Evolutionary conservation across 1,140 invertebrate species (phyloP).

Genomic region (Aphelinus atriplicis): DNA sequence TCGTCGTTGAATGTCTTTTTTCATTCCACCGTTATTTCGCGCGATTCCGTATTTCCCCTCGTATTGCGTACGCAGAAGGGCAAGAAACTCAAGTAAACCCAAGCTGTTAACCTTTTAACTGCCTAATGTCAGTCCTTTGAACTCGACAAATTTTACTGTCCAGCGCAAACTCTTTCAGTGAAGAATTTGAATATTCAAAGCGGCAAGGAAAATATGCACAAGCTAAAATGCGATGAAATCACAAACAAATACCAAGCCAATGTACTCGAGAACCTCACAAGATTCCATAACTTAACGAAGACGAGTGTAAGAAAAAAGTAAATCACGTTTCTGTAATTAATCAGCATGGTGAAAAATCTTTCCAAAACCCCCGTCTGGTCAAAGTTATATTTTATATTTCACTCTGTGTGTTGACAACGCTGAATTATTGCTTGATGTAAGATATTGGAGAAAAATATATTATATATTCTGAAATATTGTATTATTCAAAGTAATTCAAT

Average conservation of each 20-base stretch:
- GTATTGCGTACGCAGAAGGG: slow-evolving; percentile 16
- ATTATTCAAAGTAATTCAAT: no score
- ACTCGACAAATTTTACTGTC: slow-evolving; percentile 10
- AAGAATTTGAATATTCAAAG: slow-evolving; percentile 11
- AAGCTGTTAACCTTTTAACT: slow-evolving; percentile 32
- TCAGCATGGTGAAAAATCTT: no score
- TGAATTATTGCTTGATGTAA: no score
- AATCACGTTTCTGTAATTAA: no score
- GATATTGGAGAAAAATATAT: no score
- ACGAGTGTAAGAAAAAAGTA: no score
- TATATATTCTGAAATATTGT: no score
- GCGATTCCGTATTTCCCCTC: neutral
- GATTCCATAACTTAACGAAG: neutral
- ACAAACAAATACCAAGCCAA: neutral
- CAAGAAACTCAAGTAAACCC: slow-evolving; percentile 34
- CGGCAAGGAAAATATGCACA: neutral
- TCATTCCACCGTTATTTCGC: neutral
- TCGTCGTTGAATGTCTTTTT: neutral
- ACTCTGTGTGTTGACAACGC: no score
- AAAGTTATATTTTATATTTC: no score
- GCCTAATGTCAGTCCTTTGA: slow-evolving; percentile 10
- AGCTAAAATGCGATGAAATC: slow-evolving; percentile 7
- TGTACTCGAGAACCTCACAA: neutral
- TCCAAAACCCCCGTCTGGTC: no score
- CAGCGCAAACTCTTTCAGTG: neutral